Evolutionary conservation across 2,797 vertebrate species (phyloP).

Genomic region (Catamblyrhynchus diadema): DNA sequence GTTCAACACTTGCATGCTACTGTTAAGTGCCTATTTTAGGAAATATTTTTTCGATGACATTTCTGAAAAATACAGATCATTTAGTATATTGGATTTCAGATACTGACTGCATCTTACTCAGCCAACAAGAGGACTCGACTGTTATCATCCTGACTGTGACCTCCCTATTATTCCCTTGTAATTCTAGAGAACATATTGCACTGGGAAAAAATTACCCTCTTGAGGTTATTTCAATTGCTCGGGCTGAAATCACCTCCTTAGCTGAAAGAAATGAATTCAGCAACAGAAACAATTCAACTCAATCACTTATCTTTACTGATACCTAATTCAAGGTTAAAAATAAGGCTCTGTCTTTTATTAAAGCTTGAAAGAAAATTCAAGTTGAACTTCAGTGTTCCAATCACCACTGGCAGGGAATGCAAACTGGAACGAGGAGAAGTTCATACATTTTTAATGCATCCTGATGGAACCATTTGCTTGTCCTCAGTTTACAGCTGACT

Average conservation of each 20-base stretch:
- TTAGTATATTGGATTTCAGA: neutral
- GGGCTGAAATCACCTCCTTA: neutral
- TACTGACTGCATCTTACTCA: neutral
- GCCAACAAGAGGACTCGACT: neutral
- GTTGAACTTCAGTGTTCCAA: neutral
- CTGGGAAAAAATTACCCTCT: constrained; percentile 2
- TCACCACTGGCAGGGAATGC: neutral
- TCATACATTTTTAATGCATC: neutral
- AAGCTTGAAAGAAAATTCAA: neutral
- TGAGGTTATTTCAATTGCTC: neutral
- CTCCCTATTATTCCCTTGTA: constrained; percentile 3
- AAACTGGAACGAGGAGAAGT: neutral
- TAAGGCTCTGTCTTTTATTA: neutral
- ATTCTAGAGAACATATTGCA: constrained; percentile 13
- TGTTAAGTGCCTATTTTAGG: neutral
- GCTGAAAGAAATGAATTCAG: neutral
- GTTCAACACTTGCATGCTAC: neutral
- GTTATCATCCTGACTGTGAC: neutral
- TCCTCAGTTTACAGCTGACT: neutral
- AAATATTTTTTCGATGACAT: neutral
- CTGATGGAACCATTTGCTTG: neutral
- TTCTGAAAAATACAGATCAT: neutral
- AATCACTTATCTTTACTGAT: neutral
- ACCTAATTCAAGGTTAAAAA: constrained; percentile 27
- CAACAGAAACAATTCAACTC: neutral